Evolutionary conservation across 2,888 invertebrate species (phyloP).

Genomic region (Hyposoter dolosus): DNA sequence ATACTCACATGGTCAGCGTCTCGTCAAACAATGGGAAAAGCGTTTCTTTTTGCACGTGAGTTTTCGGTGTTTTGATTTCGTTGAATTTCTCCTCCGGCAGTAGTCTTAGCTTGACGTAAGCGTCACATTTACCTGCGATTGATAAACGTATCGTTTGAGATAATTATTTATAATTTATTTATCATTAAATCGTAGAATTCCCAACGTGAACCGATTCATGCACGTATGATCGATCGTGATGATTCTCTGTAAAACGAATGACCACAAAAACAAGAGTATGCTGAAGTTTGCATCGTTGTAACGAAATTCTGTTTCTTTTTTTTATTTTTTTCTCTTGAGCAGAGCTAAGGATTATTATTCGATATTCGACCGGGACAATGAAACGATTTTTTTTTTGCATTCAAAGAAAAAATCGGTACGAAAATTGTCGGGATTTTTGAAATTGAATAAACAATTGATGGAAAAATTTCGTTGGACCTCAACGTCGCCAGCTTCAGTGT

Average conservation of each 20-base stretch:
- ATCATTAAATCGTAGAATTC: slow-evolving; percentile 59
- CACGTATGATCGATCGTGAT: slow-evolving; percentile 69
- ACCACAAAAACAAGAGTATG: slow-evolving; percentile 6
- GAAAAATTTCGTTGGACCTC: too few species aligned
- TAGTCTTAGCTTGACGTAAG: slow-evolving; percentile 95
- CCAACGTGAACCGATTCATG: slow-evolving; percentile 75
- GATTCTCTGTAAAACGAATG: slow-evolving; percentile 34
- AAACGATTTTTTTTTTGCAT: too few species aligned
- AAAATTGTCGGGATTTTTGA: too few species aligned
- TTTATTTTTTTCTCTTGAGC: too few species aligned
- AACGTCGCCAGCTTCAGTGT: too few species aligned
- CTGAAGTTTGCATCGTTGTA: too few species aligned
- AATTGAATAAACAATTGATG: too few species aligned
- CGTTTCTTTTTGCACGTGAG: slow-evolving; percentile 96
- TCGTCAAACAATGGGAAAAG: slow-evolving; percentile 98
- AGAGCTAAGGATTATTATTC: too few species aligned
- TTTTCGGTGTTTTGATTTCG: slow-evolving; percentile 91
- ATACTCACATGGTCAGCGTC: slow-evolving; percentile 95
- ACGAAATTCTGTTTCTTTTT: too few species aligned
- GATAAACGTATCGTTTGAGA: background rate
- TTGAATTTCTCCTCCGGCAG: slow-evolving; percentile 94
- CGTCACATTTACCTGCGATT: slow-evolving; percentile 93
- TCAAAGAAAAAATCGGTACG: too few species aligned
- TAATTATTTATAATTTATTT: background rate
- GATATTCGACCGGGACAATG: too few species aligned